Base-by-base conservation (phyloP, 1,140 invertebrate species). In the Spodoptera litura region DNA sequence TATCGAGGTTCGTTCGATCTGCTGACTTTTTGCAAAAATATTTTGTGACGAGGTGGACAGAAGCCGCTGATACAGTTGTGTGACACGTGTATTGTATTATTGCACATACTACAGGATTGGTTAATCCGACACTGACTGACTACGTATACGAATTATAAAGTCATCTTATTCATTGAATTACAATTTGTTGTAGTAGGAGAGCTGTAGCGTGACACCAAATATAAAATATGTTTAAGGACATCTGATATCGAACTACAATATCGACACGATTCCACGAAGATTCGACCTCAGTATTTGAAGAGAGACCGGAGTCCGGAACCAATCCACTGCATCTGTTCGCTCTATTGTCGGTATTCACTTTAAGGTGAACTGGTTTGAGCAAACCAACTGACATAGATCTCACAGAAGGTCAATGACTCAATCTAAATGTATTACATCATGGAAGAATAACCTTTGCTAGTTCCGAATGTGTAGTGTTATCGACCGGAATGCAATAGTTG, bases 401-500 rank as follows among this genome's bases (percentile, higher is more conserved):
- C 38, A 15, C 62, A 66, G 62, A 66, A 66, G 62, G 62, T 66
- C 62, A 66, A 66, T 66, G 62, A 66, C 62, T 44, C 62, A 66
- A 56, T 56, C n/a, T 25, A 20, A 56, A 20, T 56, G 9, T 56
- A 20, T 56, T 20, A 56, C 15, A 20, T 56, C 55, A 25, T 20
- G 9, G 55, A 56, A 44, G 38, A 9, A 44, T 44, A 44, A 44
- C 38, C 38, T 44, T 44, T 56, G 55, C 55, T 4, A 20, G 15
- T 56, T 56, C 15, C 55, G 15, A 56, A 25, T 66, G 15, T 10
- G n/a, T 66, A 38, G 49, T 15, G n/a, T 66, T 25, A 49, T 20
- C 62, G 20, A 11, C 4, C 10, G 38, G 10, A 31, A n/a, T 62
- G n/a, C 10, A n/a, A 25, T 49, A 20, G 15, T 56, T 20, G 15